Conservation (phyloP, 1,140 invertebrate genomes). For the Dendroctonus ponderosae region DNA sequence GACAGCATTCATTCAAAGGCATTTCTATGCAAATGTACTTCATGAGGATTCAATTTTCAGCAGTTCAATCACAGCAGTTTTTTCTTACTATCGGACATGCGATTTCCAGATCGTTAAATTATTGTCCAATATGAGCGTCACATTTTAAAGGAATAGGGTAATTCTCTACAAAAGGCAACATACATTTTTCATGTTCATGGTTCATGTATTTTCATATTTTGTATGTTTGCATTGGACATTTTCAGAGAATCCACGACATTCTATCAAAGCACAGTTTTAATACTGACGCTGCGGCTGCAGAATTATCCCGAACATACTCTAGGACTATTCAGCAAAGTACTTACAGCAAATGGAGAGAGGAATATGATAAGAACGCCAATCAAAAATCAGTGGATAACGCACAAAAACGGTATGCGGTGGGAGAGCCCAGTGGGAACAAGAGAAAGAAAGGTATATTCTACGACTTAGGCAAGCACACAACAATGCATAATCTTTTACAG, state of each 20-base stretch:
- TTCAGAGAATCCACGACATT: constrained; percentile 44
- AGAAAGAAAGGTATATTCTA: constrained; percentile 35
- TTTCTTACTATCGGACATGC: too few relatives aligned
- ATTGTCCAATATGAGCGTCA: too few relatives aligned
- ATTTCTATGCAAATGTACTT: too few relatives aligned
- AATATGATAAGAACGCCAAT: constrained; percentile 30
- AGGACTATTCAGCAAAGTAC: constrained; percentile 26
- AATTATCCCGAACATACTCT: constrained; percentile 37
- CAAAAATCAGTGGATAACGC: neutral
- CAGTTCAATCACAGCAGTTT: too few relatives aligned
- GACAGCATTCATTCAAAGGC: too few relatives aligned
- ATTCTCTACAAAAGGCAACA: too few relatives aligned
- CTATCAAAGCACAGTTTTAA: constrained; percentile 44
- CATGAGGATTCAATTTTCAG: too few relatives aligned
- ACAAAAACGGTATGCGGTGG: constrained; percentile 28
- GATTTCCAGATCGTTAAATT: too few relatives aligned
- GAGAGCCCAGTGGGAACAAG: constrained; percentile 27
- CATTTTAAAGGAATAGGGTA: too few relatives aligned
- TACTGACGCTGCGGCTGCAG: constrained; percentile 43
- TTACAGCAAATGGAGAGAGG: constrained; percentile 40
- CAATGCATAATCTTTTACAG: constrained; percentile 25
- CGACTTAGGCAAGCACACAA: neutral
- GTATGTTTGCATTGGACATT: too few relatives aligned
- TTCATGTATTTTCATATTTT: too few relatives aligned
- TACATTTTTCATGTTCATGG: too few relatives aligned